Conservation (phyloP, 1,140 invertebrate species). For the Ditylenchus dipsaci region DNA sequence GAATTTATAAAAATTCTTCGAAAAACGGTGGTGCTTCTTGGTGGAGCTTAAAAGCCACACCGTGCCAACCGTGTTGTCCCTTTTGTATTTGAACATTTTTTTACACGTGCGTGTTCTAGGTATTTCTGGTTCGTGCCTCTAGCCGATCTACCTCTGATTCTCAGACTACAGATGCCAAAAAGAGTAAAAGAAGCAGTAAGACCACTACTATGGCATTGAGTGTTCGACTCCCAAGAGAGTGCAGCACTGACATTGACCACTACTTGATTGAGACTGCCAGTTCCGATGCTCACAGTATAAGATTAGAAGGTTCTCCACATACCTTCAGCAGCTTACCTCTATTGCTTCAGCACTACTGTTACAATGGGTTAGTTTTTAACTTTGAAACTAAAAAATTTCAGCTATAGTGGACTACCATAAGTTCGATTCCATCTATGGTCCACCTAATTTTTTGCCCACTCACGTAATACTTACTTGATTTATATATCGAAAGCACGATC, state of each 20-base stretch:
- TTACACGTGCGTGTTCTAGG: no score
- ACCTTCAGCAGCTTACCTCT: slow-evolving; percentile 83
- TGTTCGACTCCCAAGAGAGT: slow-evolving; percentile 76
- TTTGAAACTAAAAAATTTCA: no score
- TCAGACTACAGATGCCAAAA: not conserved
- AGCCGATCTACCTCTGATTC: slow-evolving; percentile 67
- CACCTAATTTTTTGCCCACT: no score
- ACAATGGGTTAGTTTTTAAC: slow-evolving; percentile 71
- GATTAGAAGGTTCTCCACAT: slow-evolving; percentile 85
- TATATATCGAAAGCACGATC: no score
- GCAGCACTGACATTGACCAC: slow-evolving; percentile 85
- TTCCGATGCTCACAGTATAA: slow-evolving; percentile 67
- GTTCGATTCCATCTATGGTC: no score
- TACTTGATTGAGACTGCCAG: slow-evolving; percentile 80
- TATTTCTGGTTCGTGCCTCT: slow-evolving; percentile 86
- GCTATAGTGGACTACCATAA: no score
- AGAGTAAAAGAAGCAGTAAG: slow-evolving; percentile 40
- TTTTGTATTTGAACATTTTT: no score
- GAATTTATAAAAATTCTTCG: no score
- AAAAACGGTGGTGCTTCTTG: no score
- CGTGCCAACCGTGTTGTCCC: no score
- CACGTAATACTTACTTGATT: no score
- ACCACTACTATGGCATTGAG: slow-evolving; percentile 82
- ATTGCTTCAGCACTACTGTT: slow-evolving; percentile 83
- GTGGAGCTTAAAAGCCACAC: no score